These are phyloP conservation scores for Pandemis heparana DNA, from an alignment of 2,888 invertebrate genomes.

Conservation along the genomic window DNA sequence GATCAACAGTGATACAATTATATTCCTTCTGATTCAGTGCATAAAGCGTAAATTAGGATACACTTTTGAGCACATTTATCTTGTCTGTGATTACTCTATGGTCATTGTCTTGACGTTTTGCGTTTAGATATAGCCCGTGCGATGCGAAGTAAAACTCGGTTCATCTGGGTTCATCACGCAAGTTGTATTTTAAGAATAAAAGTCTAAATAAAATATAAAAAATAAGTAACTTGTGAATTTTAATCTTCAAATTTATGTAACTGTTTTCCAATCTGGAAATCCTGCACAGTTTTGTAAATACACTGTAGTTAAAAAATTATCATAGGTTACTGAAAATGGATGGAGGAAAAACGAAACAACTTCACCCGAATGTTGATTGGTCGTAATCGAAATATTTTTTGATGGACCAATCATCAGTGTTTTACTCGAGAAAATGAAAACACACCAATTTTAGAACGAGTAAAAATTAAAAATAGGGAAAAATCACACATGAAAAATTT, in stretches of 20 bases:
- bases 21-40: neutral
- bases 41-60: constrained; percentile 9
- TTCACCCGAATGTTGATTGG: constrained; percentile 27
- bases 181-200: neutral
- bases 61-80: neutral
- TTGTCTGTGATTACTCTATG: constrained; percentile 35
- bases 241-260: neutral
- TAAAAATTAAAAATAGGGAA: constrained; percentile 69
- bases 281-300: neutral
- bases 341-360: constrained; percentile 23
- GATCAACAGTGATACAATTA: neutral
- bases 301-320: neutral
- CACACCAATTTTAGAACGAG: constrained; percentile 41
- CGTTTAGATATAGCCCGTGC: constrained; percentile 10
- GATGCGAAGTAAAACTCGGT: neutral
- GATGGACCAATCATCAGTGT: constrained; percentile 29
- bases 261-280: neutral
- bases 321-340: constrained; percentile 25
- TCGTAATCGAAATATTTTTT: neutral
- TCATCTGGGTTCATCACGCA: neutral
- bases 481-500: constrained; percentile 64
- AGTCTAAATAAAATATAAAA: neutral
- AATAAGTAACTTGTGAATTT: neutral
- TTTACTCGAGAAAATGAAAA: constrained; percentile 35
- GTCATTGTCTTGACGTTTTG: constrained; percentile 28